These are phyloP conservation scores for Meiosimyza platycephala DNA, from an alignment of 2,888 invertebrate genomes.

Conservation along the genomic window DNA sequence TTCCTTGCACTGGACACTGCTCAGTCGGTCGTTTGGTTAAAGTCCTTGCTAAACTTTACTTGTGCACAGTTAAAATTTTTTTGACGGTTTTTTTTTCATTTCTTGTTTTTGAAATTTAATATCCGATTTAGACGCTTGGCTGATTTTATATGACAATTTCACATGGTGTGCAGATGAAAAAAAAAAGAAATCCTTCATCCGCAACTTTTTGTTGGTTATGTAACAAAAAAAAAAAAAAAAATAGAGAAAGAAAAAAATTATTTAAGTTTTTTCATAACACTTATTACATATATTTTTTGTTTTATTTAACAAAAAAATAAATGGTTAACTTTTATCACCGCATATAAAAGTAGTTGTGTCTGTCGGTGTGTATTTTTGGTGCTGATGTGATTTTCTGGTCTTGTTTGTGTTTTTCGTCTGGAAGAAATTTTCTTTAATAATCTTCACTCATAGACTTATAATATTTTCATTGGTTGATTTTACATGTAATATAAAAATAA, in stretches of 20 bases:
- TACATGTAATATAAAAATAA: too few relatives aligned
- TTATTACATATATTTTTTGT: not conserved
- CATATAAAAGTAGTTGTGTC: too few relatives aligned
- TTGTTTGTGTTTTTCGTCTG: conserved; percentile 17
- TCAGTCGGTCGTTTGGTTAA: not conserved
- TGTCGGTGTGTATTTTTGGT: not conserved
- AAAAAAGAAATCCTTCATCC: not conserved
- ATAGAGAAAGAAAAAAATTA: too few relatives aligned
- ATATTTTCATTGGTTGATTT: too few relatives aligned
- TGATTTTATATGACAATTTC: conserved; percentile 24
- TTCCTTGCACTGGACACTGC: not conserved
- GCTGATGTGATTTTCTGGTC: not conserved
- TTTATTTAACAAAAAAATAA: too few relatives aligned
- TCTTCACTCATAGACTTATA: too few relatives aligned
- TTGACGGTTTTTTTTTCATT: not conserved
- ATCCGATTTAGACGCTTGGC: conserved; percentile 19
- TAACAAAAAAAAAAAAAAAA: too few relatives aligned
- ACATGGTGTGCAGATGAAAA: not conserved
- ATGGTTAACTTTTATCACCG: too few relatives aligned
- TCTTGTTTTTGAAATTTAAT: conserved; percentile 8
- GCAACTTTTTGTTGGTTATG: conserved; percentile 1
- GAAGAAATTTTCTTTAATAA: not conserved
- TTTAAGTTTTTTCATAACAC: not conserved
- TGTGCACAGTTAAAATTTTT: not conserved
- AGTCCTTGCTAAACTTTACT: conserved; percentile 1